phyloP scores from a whole-genome alignment of 2,113 vertebrate genomes.

The Salvelinus sp. region DNA sequence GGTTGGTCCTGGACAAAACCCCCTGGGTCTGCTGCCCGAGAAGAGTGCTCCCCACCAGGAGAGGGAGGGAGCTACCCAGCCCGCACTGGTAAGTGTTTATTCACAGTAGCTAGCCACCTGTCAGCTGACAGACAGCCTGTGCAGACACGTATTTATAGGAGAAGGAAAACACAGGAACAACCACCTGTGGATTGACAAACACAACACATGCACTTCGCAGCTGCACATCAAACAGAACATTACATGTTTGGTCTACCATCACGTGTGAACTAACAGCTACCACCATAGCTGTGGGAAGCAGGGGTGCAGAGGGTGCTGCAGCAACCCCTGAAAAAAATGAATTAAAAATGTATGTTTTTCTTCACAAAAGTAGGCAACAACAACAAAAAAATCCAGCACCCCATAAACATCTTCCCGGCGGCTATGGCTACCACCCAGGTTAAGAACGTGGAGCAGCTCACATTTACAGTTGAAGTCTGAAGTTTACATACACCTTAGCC shows the following conservation, averaged over 20 bases:
- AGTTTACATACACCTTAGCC: too few species aligned
- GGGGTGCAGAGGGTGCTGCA: too few species aligned
- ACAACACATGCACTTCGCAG: not conserved
- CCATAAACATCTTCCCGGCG: too few species aligned
- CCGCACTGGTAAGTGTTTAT: constrained; percentile 56
- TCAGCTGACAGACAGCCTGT: not conserved
- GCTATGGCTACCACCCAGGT: constrained; percentile 9
- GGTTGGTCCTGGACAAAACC: not conserved
- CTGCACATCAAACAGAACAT: not conserved
- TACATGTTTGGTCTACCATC: constrained; percentile 23
- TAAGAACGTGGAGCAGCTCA: constrained; percentile 4
- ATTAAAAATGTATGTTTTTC: too few species aligned
- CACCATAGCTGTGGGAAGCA: too few species aligned
- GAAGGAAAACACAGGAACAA: too few species aligned
- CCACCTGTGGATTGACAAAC: not conserved
- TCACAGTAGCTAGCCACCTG: not conserved
- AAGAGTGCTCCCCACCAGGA: constrained; percentile 7
- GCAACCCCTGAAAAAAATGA: too few species aligned
- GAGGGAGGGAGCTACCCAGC: constrained; percentile 4
- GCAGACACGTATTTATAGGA: not conserved
- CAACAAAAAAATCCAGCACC: too few species aligned
- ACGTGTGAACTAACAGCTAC: constrained; percentile 19
- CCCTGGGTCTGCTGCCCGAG: not conserved
- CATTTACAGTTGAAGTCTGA: not conserved
- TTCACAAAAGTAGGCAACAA: too few species aligned